Percentiles rank a stretch among this genome's conserved stretches.
These are phyloP conservation scores for Hyaena hyaena DNA, from an alignment of 2,113 vertebrate genomes.

Conservation along the genomic window DNA sequence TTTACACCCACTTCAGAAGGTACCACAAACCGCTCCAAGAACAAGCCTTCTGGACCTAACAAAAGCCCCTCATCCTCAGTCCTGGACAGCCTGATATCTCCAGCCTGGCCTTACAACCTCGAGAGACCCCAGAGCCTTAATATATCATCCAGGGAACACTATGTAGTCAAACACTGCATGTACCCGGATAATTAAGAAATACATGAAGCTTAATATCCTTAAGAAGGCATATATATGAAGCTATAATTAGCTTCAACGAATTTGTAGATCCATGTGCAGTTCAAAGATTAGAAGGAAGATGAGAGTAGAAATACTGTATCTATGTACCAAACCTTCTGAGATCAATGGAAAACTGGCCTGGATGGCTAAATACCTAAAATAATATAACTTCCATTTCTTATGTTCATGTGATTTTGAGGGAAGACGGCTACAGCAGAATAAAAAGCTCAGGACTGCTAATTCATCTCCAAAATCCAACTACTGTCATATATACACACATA, in stretches of 20 bases:
- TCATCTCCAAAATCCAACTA: neutral
- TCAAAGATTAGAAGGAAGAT: slow-evolving; percentile 25
- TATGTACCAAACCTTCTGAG: neutral
- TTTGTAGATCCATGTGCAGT: neutral
- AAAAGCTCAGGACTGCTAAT: neutral
- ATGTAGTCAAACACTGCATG: neutral
- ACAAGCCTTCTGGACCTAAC: neutral
- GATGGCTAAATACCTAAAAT: neutral
- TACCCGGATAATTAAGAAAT: neutral
- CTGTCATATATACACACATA: neutral
- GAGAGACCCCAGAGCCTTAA: neutral
- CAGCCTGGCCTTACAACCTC: neutral
- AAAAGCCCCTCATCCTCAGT: neutral
- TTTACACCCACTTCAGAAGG: neutral
- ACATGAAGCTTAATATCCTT: neutral
- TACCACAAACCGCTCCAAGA: neutral
- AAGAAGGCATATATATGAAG: neutral
- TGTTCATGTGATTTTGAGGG: neutral
- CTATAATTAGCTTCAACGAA: neutral
- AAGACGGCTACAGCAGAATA: neutral
- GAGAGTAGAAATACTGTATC: neutral
- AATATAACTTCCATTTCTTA: slow-evolving; percentile 7
- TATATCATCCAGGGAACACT: neutral
- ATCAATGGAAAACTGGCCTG: neutral
- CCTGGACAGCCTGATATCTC: neutral